These are phyloP conservation scores for Spea multiplicata DNA, from an alignment of 2,113 vertebrate species.

Conservation along the genomic window DNA sequence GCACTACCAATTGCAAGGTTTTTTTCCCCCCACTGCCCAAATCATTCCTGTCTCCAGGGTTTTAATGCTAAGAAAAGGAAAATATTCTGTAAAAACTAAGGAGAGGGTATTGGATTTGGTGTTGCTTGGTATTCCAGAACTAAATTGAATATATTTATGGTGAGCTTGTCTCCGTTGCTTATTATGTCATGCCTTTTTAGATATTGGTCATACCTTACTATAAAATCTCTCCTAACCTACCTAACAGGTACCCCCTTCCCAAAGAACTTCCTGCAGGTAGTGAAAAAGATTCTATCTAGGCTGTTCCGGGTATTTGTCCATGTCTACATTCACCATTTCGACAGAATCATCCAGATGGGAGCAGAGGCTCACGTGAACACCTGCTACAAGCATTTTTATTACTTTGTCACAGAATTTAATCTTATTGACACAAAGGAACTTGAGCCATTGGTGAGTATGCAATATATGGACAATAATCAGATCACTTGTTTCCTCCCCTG, in stretches of 20 bases:
- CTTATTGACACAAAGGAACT: constrained; percentile 98
- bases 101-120: too few species aligned
- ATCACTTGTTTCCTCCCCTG: too few species aligned
- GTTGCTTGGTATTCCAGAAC: too few species aligned
- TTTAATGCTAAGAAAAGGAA: too few species aligned
- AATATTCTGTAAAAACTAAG: too few species aligned
- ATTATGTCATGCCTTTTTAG: too few species aligned
- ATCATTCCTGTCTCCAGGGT: too few species aligned
- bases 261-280: constrained; percentile 91
- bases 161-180: too few species aligned
- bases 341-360: constrained; percentile 91
- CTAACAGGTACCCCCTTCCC: constrained; percentile 91
- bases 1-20: too few species aligned
- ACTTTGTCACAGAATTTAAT: constrained; percentile 90
- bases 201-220: too few species aligned
- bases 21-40: too few species aligned
- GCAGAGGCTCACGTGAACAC: constrained; percentile 97
- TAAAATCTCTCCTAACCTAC: neutral
- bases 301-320: constrained; percentile 97
- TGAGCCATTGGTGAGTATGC: constrained; percentile 89
- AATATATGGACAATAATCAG: neutral
- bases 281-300: constrained; percentile 94
- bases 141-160: too few species aligned
- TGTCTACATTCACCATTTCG: constrained; percentile 97
- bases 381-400: constrained; percentile 99